Percentiles rank a stretch among this genome's conserved stretches.
These are phyloP conservation scores for Phortica variegata DNA, from an alignment of 1,140 invertebrate genomes.

Conservation along the genomic window DNA sequence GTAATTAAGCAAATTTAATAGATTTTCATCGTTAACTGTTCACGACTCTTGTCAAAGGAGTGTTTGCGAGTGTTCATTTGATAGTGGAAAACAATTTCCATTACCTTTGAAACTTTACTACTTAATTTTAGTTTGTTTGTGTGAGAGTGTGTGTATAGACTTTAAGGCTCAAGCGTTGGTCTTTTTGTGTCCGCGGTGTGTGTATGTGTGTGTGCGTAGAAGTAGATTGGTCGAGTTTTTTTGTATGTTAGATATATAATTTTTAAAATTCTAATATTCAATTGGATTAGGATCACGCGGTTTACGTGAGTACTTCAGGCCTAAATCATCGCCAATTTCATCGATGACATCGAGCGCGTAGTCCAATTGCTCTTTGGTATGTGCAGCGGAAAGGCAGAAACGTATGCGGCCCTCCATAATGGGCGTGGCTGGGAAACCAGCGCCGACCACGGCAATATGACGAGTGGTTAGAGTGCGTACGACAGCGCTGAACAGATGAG, in stretches of 20 bases:
- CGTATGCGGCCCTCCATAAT: slow-evolving; percentile 90
- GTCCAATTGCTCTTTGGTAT: slow-evolving; percentile 95
- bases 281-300: slow-evolving; percentile 62
- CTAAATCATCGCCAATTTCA: slow-evolving; percentile 69
- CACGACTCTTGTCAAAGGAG: no score
- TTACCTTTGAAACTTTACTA: no score
- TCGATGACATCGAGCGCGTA: slow-evolving; percentile 74
- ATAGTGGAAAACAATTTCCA: no score
- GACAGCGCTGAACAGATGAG: slow-evolving; percentile 67
- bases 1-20: no score
- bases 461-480: slow-evolving; percentile 79
- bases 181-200: slow-evolving; percentile 7
- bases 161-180: no score
- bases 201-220: slow-evolving; percentile 13
- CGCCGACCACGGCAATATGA: slow-evolving; percentile 91
- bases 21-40: no score
- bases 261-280: slow-evolving; percentile 58
- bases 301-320: slow-evolving; percentile 72
- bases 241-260: no score
- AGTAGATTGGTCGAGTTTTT: slow-evolving; percentile 8
- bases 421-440: slow-evolving; percentile 97
- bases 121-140: no score
- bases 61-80: no score
- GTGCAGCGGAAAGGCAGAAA: slow-evolving; percentile 94
- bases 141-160: not conserved